Percentiles rank a stretch among this genome's conserved stretches.
Conservation (phyloP, 2,888 invertebrate species). For the Trichogramma evanescens region DNA sequence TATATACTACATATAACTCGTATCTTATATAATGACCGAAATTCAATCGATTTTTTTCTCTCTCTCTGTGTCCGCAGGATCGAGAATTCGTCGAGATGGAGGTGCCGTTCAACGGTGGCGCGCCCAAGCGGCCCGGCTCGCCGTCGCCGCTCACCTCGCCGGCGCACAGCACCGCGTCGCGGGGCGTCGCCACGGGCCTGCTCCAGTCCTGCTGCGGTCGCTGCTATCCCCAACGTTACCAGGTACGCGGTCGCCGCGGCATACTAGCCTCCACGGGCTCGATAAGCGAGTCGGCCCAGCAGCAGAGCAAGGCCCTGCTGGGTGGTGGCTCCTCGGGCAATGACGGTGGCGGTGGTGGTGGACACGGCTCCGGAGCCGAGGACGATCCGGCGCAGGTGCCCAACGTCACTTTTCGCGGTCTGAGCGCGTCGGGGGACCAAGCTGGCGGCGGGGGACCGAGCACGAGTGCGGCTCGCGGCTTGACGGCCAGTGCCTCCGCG, state of each 20-base stretch:
- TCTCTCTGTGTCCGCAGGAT: conserved; percentile 62
- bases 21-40: too few relatives aligned
- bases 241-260: conserved; percentile 57
- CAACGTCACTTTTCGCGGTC: conserved; percentile 42
- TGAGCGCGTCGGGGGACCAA: conserved; percentile 10
- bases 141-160: conserved; percentile 83
- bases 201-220: conserved; percentile 76
- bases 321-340: background rate
- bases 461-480: conserved; percentile 1
- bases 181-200: conserved; percentile 49
- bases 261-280: conserved; percentile 44
- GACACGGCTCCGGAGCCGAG: conserved; percentile 29
- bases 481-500: background rate
- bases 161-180: conserved; percentile 73
- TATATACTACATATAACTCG: too few relatives aligned
- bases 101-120: conserved; percentile 89
- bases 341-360: background rate
- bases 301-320: background rate
- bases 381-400: conserved; percentile 40
- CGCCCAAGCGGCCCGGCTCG: conserved; percentile 84
- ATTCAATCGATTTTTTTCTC: background rate
- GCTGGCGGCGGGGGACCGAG: conserved; percentile 32
- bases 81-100: conserved; percentile 96
- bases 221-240: conserved; percentile 83
- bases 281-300: conserved; percentile 35